Percentiles rank a stretch among this genome's conserved stretches.
phyloP scores from a whole-genome alignment of 2,888 invertebrate genomes.

The Pristionchus mayeri region DNA sequence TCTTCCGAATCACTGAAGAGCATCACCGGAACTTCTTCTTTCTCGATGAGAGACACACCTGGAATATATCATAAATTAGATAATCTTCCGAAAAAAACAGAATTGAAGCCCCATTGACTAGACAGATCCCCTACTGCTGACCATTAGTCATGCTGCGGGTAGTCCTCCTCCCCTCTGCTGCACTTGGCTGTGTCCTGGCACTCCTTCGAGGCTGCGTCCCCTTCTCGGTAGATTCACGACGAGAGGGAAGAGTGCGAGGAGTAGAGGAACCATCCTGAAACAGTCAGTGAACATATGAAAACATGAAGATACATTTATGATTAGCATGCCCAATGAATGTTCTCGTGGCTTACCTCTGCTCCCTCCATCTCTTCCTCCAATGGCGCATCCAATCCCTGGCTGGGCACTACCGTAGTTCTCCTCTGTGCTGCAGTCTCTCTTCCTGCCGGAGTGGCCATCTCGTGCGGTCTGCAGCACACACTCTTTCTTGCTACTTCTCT shows the following conservation, averaged over 20 bases:
- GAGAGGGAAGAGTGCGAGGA: background rate
- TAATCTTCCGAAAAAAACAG: background rate
- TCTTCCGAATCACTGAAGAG: conserved; percentile 9
- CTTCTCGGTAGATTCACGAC: background rate
- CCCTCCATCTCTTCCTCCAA: background rate
- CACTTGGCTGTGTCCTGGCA: background rate
- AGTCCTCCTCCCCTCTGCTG: background rate
- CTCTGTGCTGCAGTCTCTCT: background rate
- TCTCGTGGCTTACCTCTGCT: background rate
- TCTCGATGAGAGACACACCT: background rate
- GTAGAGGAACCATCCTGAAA: background rate
- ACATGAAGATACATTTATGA: no score
- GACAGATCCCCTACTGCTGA: background rate
- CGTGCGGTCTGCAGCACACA: background rate
- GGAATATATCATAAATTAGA: background rate
- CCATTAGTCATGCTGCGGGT: background rate
- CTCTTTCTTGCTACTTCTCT: no score
- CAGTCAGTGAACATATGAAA: no score
- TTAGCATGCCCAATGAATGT: no score
- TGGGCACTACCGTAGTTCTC: background rate
- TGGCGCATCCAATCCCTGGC: background rate
- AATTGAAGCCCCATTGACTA: no score
- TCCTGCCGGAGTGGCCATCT: background rate
- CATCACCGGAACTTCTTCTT: conserved; percentile 8
- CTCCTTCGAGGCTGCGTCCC: background rate